These are phyloP conservation scores for Nymphalis urticae DNA, from an alignment of 2,888 invertebrate species.

Conservation along the genomic window DNA sequence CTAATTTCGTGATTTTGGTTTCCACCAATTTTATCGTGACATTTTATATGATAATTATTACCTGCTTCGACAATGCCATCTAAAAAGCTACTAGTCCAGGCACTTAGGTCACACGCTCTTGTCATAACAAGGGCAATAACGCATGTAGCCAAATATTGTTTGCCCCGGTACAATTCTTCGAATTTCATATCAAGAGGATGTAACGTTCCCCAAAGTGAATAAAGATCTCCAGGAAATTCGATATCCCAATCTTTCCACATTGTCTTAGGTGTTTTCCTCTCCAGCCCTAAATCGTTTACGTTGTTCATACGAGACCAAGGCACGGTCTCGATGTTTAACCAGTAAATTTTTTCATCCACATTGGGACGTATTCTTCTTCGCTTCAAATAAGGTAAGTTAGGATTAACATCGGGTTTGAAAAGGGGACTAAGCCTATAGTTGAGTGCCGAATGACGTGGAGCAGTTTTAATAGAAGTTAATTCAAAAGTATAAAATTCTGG, in stretches of 20 bases:
- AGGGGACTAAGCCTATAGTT: conserved; percentile 71
- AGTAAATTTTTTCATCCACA: conserved; percentile 77
- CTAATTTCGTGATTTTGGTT: conserved; percentile 80
- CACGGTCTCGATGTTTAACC: conserved; percentile 66
- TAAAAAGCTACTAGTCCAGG: conserved; percentile 83
- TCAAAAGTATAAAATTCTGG: conserved; percentile 82
- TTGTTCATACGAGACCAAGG: conserved; percentile 71
- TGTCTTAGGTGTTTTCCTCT: conserved; percentile 59
- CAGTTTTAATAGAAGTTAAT: conserved; percentile 78
- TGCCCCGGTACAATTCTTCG: conserved; percentile 77
- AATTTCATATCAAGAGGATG: conserved; percentile 84
- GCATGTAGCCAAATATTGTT: conserved; percentile 83
- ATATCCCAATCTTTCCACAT: conserved; percentile 86
- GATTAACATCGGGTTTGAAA: conserved; percentile 68
- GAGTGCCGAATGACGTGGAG: conserved; percentile 71
- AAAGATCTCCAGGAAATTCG: conserved; percentile 85
- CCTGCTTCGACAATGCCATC: conserved; percentile 84
- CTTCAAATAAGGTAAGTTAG: conserved; percentile 63
- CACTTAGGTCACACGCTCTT: conserved; percentile 81
- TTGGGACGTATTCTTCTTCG: conserved; percentile 54
- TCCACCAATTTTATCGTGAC: conserved; percentile 64
- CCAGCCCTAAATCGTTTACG: conserved; percentile 64
- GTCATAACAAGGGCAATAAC: conserved; percentile 82
- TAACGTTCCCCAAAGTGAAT: conserved; percentile 85
- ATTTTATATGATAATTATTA: conserved; percentile 79